phyloP scores from a whole-genome alignment of 2,113 vertebrate species.

The Narcine bancroftii region DNA sequence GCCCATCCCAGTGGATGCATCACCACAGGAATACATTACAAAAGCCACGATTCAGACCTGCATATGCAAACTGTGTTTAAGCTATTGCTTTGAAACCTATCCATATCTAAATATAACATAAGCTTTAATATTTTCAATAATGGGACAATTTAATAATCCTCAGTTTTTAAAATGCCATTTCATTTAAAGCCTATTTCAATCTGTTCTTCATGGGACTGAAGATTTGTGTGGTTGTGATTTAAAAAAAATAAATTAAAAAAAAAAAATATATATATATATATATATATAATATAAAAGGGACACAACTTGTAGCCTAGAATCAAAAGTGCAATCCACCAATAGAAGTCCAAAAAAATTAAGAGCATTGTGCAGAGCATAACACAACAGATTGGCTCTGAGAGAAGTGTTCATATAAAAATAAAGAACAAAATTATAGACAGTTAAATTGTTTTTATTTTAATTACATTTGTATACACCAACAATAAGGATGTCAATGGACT shows the following conservation, averaged over 20 bases:
- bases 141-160: neutral
- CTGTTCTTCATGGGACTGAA: neutral
- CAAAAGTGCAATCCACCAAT: too few relatives aligned
- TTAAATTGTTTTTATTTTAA: slow-evolving; percentile 47
- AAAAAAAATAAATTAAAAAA: too few relatives aligned
- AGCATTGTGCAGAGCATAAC: too few relatives aligned
- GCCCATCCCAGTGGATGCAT: neutral
- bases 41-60: neutral
- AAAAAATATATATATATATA: too few relatives aligned
- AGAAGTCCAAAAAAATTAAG: too few relatives aligned
- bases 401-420: neutral
- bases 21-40: neutral
- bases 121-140: neutral
- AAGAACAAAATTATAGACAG: neutral
- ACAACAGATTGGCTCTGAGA: neutral
- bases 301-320: neutral
- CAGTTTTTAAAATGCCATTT: neutral
- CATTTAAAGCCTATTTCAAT: neutral
- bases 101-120: neutral
- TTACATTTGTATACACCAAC: slow-evolving; percentile 29
- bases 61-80: neutral
- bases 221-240: too few relatives aligned
- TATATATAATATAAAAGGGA: too few relatives aligned
- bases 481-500: slow-evolving; percentile 35
- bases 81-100: neutral